Evolutionary conservation across 2,113 vertebrate species (phyloP), one percentile per base, ranked within the genome.

Genomic region (Galemys pyrenaicus): DNA sequence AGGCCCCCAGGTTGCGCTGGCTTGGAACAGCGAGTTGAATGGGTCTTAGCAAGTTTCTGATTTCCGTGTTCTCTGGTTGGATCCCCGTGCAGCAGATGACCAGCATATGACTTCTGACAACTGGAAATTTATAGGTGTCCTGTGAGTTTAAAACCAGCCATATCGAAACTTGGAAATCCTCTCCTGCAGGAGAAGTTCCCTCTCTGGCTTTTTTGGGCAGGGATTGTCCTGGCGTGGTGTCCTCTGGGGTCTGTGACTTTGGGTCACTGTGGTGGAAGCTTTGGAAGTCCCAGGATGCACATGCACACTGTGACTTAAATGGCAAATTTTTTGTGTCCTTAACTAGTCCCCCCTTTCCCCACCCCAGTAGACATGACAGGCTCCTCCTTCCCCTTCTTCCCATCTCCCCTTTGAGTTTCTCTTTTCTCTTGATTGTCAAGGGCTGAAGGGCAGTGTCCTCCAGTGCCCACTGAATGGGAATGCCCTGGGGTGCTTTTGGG

Each of bases 101-200:
- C 87, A 87, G 58, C 82, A 12, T 20, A 60, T 20, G 88, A 86
- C 88, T 90, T 86, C 79, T 46, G 74, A 91, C 88, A 83, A 71
- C 51, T 15, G 20, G 28, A 44, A 37, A 80, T 87, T 70, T 75
- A n/a, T 46, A 84, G 87, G 89, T 80, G 62, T 87, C 60, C 77
- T 26, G 7, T 54, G 89, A 85, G 54, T 77, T 74, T 17, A 56
- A 83, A 79, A 60, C 62, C 6, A 32, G 68, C 37, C 44, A 0
- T 5, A 0, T 56, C 5, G 28, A 93, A 54, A 49, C 75, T 41
- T 85, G 28, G 39, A 65, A 75, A 78, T 17, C 41, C 54, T 44
- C 65, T 32, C n/a, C 54, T 35, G 54, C 49, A 39, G 9, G 77
- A 28, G 60, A 3, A 51, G 49, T 51, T 17, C 16, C 49, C 49